Base-by-base conservation (phyloP, 2,113 vertebrate species). In the Heterotis niloticus region DNA sequence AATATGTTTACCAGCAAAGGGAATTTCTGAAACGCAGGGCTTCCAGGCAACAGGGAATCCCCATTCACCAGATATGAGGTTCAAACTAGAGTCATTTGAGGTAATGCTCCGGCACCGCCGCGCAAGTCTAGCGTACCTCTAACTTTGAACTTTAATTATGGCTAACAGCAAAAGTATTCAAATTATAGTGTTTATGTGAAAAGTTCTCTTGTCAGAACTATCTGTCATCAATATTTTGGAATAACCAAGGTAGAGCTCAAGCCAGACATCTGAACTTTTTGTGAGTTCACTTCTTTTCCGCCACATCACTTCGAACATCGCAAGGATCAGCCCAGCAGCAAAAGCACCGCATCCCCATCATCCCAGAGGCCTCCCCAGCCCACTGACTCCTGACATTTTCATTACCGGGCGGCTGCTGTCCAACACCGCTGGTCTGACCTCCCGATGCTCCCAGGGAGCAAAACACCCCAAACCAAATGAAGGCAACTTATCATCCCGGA, bases 351-450 rank as follows among this genome's bases (percentile, higher is more conserved):
- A 67, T 72, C 79, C 28, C 68, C 70, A 64, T 74, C 76, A 59
- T 75, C 78, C 68, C 44, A 29, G 51, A 18, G 56, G 7, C 68
- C 44, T 66, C 67, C 76, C 72, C 67, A 57, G 20, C 60, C 66
- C 79, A 75, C 82, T 81, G 80, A 56, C 76, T 34, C 16, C 79
- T 80, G 82, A 83, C 79, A 78, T 83, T 83, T 80, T 78, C 78
- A 80, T 80, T 76, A 78, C 76, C 59, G 24, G 64, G n/a, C 66
- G 66, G 59, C 68, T 28, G 62, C 66, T 64, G 60, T 65, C n/a
- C 18, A 24, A 17, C 57, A 76, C 75, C 79, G 78, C 79, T 17
- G n/a, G 24, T 24, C 80, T 78, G 71, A 82, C 78, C 81, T 74
- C 28, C 44, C 75, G 34, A 60, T 67, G 56, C 78, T 67, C 44